Percentiles rank a stretch among this genome's conserved stretches.
Conservation (phyloP, 2,797 vertebrate species). For the Leontocebus nigricollis region DNA sequence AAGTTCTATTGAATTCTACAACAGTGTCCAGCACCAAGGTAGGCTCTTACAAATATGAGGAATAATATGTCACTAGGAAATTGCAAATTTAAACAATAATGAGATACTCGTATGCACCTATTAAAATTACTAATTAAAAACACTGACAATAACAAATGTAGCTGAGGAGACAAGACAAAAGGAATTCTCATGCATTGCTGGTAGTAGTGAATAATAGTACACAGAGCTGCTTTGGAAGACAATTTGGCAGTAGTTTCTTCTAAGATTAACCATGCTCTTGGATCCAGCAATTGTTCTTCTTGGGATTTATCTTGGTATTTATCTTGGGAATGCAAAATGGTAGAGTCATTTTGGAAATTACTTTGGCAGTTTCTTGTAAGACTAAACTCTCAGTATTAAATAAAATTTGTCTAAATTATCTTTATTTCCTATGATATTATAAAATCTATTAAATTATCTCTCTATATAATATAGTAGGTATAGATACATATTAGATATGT, state of each 20-base stretch:
- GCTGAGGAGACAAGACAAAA: background rate
- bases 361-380: background rate
- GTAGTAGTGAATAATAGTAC: background rate
- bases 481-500: fast-evolving
- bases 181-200: background rate
- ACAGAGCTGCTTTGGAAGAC: background rate
- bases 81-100: background rate
- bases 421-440: background rate
- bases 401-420: background rate
- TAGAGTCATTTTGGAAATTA: background rate
- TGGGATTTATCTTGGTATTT: background rate
- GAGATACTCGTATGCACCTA: background rate
- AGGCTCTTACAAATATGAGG: background rate
- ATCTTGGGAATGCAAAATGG: background rate
- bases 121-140: background rate
- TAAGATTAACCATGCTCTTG: background rate
- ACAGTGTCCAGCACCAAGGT: background rate
- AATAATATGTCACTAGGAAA: background rate
- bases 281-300: background rate
- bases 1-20: background rate
- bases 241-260: background rate
- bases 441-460: background rate
- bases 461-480: background rate
- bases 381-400: background rate
- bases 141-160: background rate